Evolutionary conservation across 37 sponge, comb jelly and placozoan genomes (phyloP), one percentile per base, ranked within the genome.

Genomic region (Cladorhizidae sp.): DNA sequence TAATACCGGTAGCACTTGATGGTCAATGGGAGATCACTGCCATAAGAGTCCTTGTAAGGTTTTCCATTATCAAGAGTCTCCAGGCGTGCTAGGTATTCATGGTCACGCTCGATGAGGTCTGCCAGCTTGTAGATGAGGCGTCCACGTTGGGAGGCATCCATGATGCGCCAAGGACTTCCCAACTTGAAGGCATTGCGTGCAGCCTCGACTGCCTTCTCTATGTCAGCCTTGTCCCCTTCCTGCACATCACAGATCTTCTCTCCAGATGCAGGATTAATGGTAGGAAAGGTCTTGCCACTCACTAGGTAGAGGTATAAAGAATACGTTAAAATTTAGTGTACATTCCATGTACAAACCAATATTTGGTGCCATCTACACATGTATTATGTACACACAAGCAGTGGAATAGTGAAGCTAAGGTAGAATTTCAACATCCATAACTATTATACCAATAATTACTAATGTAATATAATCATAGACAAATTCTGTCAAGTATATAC

Each of bases 31-130:
- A 93, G n/a, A 71, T 98, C 99, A 40, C 39, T 67, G 67, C 58
- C 33, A 35, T 45, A 74, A 9, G 99, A 40, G 51, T 91, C 92
- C n/a, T 73, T 77, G 84, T 64, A 91, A 17, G 97, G 97, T 55
- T 98, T 98, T 0, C 99, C 99, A 83, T 95, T 98, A 74, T 98
- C 99, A 52, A 93, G 80, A 0, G 99, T 94, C 73, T 98, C 99
- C 79, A 98, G 79, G 14, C 86, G 90, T 39, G 94, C 90, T 1
- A 98, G 87, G 70, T 98, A 94, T 58, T 98, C 93, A 5, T 84
- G 40, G 62, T 98, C 99, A 35, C 96, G 70, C 83, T 98, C 99
- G 64, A 98, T 91, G 72, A 94, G 76, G 52, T 96, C 95, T 2
- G 99, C 94, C 26, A 96, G 85, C 92, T 93, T 98, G 88, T 86